These are phyloP conservation scores for Prenolepis imparis DNA, from an alignment of 2,888 invertebrate species.

Conservation along the genomic window DNA sequence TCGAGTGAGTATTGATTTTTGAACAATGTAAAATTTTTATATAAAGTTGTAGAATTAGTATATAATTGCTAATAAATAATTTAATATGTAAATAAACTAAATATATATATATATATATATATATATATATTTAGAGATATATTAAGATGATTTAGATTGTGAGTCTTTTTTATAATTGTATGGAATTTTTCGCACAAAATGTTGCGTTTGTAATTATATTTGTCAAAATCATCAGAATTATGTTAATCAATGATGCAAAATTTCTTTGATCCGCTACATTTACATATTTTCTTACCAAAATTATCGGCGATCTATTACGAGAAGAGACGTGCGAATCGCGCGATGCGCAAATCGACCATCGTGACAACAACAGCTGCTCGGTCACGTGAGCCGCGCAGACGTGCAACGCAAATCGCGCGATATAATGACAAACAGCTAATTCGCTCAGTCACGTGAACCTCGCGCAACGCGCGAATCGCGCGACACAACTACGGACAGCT, in stretches of 20 bases:
- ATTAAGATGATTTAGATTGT: background rate
- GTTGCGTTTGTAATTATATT: background rate
- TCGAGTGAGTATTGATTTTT: background rate
- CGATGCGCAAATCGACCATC: background rate
- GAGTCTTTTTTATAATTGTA: constrained; percentile 13
- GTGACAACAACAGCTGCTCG: background rate
- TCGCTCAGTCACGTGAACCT: background rate
- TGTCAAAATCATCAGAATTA: background rate
- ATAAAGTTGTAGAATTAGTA: background rate
- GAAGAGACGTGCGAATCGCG: background rate
- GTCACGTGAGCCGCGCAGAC: background rate
- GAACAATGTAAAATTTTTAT: background rate
- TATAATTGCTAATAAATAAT: background rate
- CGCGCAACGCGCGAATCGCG: constrained; percentile 2
- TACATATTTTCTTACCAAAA: background rate
- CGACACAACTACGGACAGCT: constrained; percentile 2
- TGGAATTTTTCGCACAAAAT: background rate
- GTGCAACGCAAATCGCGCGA: constrained; percentile 2
- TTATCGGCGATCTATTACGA: too few species aligned
- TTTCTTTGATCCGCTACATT: background rate
- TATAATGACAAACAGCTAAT: constrained; percentile 7
- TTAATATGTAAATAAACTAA: constrained; percentile 7
- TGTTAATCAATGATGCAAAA: background rate
- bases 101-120: background rate
- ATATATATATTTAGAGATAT: background rate